Evolutionary conservation across 2,113 vertebrate species (phyloP).

Genomic region (Stegastes partitus): DNA sequence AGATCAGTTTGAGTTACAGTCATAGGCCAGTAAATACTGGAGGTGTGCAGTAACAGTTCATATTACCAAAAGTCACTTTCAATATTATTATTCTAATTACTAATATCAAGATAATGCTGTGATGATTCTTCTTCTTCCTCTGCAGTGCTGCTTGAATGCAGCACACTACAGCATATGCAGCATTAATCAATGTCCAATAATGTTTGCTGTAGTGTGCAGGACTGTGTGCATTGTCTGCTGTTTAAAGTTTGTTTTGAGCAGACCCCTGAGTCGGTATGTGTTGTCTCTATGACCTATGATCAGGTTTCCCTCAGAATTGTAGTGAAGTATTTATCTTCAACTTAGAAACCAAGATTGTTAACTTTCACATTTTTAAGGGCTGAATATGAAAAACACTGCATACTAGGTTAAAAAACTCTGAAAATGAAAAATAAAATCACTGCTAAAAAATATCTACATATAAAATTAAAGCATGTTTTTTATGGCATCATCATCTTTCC

Average conservation of each 20-base stretch:
- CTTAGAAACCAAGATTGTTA: no score
- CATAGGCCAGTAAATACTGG: no score
- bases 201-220: constrained; percentile 1
- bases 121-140: neutral
- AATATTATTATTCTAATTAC: no score
- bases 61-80: no score
- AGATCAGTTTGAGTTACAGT: no score
- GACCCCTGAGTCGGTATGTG: no score
- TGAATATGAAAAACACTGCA: neutral
- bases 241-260: neutral
- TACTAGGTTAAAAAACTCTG: neutral
- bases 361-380: no score
- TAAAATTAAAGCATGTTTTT: neutral
- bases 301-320: neutral
- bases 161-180: neutral
- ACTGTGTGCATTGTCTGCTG: neutral
- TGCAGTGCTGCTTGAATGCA: constrained; percentile 30
- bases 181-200: constrained; percentile 26
- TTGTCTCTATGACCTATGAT: neutral
- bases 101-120: neutral
- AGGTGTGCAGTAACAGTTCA: no score
- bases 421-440: neutral
- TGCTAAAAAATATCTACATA: neutral
- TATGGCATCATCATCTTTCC: neutral
- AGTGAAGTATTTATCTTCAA: no score